These are phyloP conservation scores for Mastigias papua DNA, from an alignment of 30 jellyfish, hydroid and myxozoan species.

Conservation along the genomic window DNA sequence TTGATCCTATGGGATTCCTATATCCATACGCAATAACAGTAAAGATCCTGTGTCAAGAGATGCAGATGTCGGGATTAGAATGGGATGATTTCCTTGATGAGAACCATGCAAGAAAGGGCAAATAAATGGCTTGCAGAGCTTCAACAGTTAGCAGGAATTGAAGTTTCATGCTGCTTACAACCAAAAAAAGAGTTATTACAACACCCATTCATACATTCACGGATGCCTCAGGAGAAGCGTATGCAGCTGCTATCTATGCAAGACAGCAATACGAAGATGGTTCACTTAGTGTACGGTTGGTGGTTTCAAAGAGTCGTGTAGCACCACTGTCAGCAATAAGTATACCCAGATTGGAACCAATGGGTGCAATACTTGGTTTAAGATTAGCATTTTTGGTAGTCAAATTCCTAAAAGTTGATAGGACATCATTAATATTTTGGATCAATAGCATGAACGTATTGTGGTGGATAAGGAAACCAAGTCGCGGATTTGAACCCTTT, in stretches of 20 bases:
- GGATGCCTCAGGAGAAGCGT: constrained; percentile 43
- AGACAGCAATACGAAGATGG: constrained; percentile 3
- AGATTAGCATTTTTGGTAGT: background rate
- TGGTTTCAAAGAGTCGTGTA: constrained; percentile 27
- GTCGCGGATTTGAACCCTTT: constrained; percentile 37
- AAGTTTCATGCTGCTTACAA: constrained; percentile 22
- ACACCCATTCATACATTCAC: constrained; percentile 14
- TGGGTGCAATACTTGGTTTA: constrained; percentile 28
- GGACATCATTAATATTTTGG: background rate
- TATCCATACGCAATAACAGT: constrained; percentile 21
- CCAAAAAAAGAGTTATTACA: background rate
- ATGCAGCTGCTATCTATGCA: constrained; percentile 8
- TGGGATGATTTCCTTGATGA: background rate
- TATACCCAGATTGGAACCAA: constrained; percentile 44
- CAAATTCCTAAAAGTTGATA: background rate
- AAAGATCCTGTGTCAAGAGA: constrained; percentile 18
- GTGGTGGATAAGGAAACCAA: constrained; percentile 40
- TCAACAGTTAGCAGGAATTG: background rate
- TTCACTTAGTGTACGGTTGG: no score
- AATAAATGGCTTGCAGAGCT: constrained; percentile 13
- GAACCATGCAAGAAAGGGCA: constrained; percentile 17
- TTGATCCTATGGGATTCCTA: constrained; percentile 54
- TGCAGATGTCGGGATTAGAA: constrained; percentile 15
- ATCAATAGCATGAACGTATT: constrained; percentile 33
- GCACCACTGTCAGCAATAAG: constrained; percentile 46